These are phyloP conservation scores for Hyles lineata DNA, from an alignment of 2,888 invertebrate genomes.

Conservation along the genomic window DNA sequence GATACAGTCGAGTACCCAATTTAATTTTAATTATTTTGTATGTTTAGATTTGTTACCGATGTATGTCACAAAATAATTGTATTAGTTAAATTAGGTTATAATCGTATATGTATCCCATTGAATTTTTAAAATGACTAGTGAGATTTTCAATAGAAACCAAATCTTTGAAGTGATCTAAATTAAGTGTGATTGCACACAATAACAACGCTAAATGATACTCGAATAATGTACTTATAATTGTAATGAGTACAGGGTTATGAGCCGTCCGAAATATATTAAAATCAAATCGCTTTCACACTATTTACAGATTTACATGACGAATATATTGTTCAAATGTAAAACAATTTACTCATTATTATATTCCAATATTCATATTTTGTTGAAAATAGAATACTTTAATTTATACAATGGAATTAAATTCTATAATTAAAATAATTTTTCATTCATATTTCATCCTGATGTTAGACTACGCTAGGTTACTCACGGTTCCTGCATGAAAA, in stretches of 20 bases:
- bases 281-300: not conserved
- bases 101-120: conserved; percentile 49
- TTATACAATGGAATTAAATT: not conserved
- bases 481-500: not conserved
- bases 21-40: conserved; percentile 4
- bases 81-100: conserved; percentile 58
- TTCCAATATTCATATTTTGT: too few relatives aligned
- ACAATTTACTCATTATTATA: too few relatives aligned
- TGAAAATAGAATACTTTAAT: too few relatives aligned
- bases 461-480: not conserved
- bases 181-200: conserved; percentile 36
- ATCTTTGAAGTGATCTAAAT: conserved; percentile 38
- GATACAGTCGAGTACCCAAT: not conserved
- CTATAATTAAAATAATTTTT: not conserved
- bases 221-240: conserved; percentile 38
- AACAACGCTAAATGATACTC: conserved; percentile 49
- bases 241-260: conserved; percentile 9
- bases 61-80: conserved; percentile 42
- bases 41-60: not conserved
- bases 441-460: not conserved
- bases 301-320: not conserved
- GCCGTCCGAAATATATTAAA: not conserved
- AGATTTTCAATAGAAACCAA: conserved; percentile 50
- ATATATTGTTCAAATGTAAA: too few relatives aligned
- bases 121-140: conserved; percentile 63